These are phyloP conservation scores for Phaonia tiefii DNA, from an alignment of 2,888 invertebrate species.

Conservation along the genomic window DNA sequence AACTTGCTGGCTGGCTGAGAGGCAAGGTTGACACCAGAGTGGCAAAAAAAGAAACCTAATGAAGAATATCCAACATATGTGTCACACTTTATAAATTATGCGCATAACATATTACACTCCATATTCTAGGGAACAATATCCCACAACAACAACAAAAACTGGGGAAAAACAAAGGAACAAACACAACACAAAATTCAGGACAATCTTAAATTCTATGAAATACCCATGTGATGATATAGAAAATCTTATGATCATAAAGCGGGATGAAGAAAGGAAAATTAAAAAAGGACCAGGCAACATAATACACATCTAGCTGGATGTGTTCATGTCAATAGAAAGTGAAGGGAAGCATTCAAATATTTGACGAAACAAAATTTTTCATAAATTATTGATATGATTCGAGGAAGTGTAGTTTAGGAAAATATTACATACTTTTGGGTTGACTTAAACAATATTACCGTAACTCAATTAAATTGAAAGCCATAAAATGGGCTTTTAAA, in stretches of 20 bases:
- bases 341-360: neutral
- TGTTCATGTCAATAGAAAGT: neutral
- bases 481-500: conserved; percentile 15
- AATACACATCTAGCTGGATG: neutral
- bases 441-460: conserved; percentile 7
- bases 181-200: neutral
- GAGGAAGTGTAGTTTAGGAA: neutral
- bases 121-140: conserved; percentile 3
- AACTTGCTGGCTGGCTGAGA: too few relatives aligned
- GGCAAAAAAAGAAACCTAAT: conserved; percentile 32
- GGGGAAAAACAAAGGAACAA: conserved; percentile 7
- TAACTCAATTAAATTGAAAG: neutral
- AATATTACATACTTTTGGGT: neutral
- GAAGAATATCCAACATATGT: conserved; percentile 71
- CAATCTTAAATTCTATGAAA: conserved; percentile 3
- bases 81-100: conserved; percentile 76
- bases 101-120: conserved; percentile 70
- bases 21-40: conserved; percentile 6
- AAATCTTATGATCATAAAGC: neutral
- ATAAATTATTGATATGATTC: conserved; percentile 7
- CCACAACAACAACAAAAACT: neutral
- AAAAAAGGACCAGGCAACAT: too few relatives aligned
- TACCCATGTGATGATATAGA: neutral
- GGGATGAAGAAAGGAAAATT: neutral
- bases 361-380: neutral